Percentiles rank a stretch among this genome's conserved stretches.
phyloP scores from a whole-genome alignment of 2,888 invertebrate genomes.

The Tiphia femorata region DNA sequence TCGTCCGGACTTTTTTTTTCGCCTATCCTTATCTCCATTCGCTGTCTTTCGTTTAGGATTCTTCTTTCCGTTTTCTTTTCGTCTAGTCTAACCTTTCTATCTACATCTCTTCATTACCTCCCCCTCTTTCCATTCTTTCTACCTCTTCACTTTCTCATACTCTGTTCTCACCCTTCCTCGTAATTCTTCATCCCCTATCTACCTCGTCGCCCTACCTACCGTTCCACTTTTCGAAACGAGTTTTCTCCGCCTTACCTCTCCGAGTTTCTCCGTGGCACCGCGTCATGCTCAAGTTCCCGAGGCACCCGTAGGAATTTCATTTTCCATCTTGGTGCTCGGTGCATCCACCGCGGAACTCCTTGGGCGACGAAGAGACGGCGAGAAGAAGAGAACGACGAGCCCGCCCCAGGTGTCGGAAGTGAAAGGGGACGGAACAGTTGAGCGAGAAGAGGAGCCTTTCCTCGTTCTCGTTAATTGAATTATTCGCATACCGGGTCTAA shows the following conservation, averaged over 20 bases:
- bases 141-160: neutral
- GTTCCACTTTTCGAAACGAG: too few relatives aligned
- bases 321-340: conserved; percentile 5
- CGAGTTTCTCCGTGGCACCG: neutral
- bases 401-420: conserved; percentile 1
- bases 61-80: too few relatives aligned
- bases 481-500: conserved; percentile 1
- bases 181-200: neutral
- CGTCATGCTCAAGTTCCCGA: neutral
- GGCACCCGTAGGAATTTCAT: conserved; percentile 10
- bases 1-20: neutral
- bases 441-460: neutral
- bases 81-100: neutral
- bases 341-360: too few relatives aligned
- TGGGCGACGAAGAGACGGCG: neutral
- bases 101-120: neutral
- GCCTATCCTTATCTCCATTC: neutral
- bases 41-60: neutral
- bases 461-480: conserved; percentile 6
- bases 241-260: neutral
- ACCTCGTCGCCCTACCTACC: neutral
- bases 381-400: too few relatives aligned
- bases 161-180: neutral
- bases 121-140: neutral
- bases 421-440: neutral